Conservation (phyloP, 2,888 invertebrate genomes). For the Luperina testacea region DNA sequence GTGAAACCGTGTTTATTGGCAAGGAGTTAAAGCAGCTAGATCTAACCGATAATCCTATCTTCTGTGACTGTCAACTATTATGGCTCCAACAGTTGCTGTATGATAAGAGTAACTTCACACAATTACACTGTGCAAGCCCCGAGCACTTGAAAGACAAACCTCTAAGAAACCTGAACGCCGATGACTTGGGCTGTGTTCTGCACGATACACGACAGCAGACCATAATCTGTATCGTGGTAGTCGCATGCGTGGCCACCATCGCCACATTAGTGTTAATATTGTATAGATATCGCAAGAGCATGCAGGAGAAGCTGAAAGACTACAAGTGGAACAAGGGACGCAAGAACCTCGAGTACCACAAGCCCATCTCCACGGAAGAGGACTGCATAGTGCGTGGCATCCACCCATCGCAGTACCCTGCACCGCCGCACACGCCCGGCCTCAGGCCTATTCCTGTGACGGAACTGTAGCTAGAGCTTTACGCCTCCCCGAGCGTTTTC, state of each 20-base stretch:
- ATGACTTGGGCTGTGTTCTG: slow-evolving; percentile 95
- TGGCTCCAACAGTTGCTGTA: slow-evolving; percentile 94
- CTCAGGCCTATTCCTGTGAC: slow-evolving; percentile 95
- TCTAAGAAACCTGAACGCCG: slow-evolving; percentile 92
- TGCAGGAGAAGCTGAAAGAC: slow-evolving; percentile 95
- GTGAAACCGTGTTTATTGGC: slow-evolving; percentile 95
- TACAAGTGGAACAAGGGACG: slow-evolving; percentile 95
- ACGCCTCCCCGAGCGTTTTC: slow-evolving; percentile 96
- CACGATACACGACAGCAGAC: slow-evolving; percentile 95
- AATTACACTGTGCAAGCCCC: slow-evolving; percentile 94
- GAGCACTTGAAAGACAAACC: slow-evolving; percentile 93
- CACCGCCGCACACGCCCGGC: slow-evolving; percentile 88
- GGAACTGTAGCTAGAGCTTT: slow-evolving; percentile 98
- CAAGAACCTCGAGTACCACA: slow-evolving; percentile 97
- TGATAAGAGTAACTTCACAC: slow-evolving; percentile 92
- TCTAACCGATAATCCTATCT: slow-evolving; percentile 95
- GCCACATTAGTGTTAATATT: slow-evolving; percentile 93
- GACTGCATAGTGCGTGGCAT: slow-evolving; percentile 94
- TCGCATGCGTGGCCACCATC: slow-evolving; percentile 93
- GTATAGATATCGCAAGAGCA: slow-evolving; percentile 94
- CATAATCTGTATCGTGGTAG: slow-evolving; percentile 94
- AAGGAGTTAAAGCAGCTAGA: slow-evolving; percentile 94
- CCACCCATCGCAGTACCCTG: slow-evolving; percentile 89
- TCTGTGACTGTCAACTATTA: slow-evolving; percentile 94
- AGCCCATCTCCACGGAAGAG: slow-evolving; percentile 95